Conservation (phyloP, 2,888 invertebrate species). For the Aspidiotus destructor region DNA sequence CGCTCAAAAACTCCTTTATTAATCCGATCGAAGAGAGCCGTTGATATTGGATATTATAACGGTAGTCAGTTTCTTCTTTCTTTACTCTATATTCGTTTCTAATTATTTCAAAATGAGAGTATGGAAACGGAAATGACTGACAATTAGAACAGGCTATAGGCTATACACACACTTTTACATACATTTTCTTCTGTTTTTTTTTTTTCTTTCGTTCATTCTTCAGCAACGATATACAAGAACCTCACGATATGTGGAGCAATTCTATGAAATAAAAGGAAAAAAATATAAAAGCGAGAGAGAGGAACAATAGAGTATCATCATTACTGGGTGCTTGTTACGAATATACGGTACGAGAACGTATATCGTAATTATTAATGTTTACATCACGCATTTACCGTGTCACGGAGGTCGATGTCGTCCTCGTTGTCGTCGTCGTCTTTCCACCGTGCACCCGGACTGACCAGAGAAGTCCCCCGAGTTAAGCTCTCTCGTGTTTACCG, state of each 20-base stretch:
- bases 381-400: conserved; percentile 28
- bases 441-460: background rate
- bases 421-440: too few relatives aligned
- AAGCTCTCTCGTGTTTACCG: too few relatives aligned
- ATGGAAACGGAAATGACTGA: conserved; percentile 25
- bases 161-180: too few relatives aligned
- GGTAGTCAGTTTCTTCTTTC: too few relatives aligned
- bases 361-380: conserved; percentile 29
- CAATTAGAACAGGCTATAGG: conserved; percentile 19
- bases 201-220: too few relatives aligned
- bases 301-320: conserved; percentile 31
- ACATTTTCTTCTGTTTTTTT: too few relatives aligned
- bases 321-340: conserved; percentile 26
- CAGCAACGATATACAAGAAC: conserved; percentile 8
- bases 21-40: too few relatives aligned
- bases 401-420: background rate
- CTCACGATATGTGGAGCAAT: conserved; percentile 8
- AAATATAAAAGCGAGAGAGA: conserved; percentile 15
- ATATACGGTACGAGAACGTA: conserved; percentile 21
- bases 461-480: background rate
- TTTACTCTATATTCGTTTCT: conserved; percentile 18
- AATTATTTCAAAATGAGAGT: conserved; percentile 31
- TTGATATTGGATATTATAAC: too few relatives aligned
- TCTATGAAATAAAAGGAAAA: background rate
- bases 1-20: too few relatives aligned